A percentile compares a stretch with the other conserved stretches of the same genome.
phyloP scores from a whole-genome alignment of 2,113 vertebrate genomes.

The Brienomyrus longianalis region DNA sequence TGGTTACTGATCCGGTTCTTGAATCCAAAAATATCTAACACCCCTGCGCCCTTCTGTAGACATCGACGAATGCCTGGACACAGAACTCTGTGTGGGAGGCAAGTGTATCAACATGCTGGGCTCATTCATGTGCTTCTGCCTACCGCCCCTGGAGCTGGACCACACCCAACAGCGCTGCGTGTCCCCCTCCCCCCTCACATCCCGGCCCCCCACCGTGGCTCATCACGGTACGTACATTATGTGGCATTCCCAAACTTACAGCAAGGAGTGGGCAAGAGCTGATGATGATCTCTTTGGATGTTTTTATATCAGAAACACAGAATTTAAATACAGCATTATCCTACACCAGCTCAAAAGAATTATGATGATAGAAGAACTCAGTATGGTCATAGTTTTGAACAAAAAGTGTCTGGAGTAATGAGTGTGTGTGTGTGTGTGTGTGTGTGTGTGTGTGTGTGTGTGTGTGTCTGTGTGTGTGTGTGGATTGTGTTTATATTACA shows the following conservation, averaged over 20 bases:
- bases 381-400: neutral
- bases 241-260: neutral
- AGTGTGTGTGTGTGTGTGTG: constrained; percentile 19
- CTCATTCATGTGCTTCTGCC: constrained; percentile 87
- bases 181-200: constrained; percentile 59
- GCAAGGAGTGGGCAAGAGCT: neutral
- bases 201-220: constrained; percentile 52
- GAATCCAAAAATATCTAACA: neutral
- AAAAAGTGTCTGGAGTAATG: neutral
- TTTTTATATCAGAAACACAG: neutral
- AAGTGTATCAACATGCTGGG: constrained; percentile 85
- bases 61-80: constrained; percentile 86
- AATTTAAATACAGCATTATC: neutral
- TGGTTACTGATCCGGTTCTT: neutral
- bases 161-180: constrained; percentile 65
- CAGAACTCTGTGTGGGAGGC: constrained; percentile 73
- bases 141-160: constrained; percentile 75
- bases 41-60: constrained; percentile 55
- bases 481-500: no score
- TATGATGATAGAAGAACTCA: neutral
- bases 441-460: neutral
- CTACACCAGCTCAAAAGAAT: neutral
- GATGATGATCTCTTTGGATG: neutral
- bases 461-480: neutral
- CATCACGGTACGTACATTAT: constrained; percentile 14